Conservation (phyloP, 2,113 vertebrate genomes). For the Brienomyrus brachyistius region DNA sequence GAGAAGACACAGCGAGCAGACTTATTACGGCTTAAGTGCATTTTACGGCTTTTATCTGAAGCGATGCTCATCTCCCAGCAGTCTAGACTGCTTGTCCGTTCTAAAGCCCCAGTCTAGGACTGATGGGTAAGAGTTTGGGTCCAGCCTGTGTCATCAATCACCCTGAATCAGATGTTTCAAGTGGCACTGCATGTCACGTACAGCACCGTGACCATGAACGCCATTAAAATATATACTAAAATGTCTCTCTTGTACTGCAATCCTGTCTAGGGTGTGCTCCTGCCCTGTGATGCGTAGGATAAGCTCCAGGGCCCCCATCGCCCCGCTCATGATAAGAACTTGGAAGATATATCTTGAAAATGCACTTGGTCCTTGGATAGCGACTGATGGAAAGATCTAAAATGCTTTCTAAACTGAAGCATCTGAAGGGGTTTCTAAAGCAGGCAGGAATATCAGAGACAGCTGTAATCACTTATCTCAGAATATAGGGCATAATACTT, state of each 20-base stretch:
- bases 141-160: slow-evolving; percentile 27
- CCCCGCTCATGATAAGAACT: background rate
- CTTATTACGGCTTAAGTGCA: slow-evolving; percentile 58
- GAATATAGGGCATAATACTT: background rate
- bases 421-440: background rate
- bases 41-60: slow-evolving; percentile 47
- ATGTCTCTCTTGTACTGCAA: background rate
- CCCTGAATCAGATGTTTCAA: slow-evolving; percentile 21
- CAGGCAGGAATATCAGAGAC: background rate
- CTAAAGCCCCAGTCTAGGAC: slow-evolving; percentile 18
- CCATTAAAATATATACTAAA: slow-evolving; percentile 13
- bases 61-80: slow-evolving; percentile 45
- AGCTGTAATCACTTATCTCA: background rate
- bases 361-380: background rate
- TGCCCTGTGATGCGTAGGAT: background rate
- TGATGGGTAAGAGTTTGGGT: slow-evolving; percentile 27
- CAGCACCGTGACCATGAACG: background rate
- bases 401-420: background rate
- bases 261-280: background rate
- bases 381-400: background rate
- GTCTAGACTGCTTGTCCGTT: slow-evolving; percentile 27
- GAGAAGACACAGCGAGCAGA: slow-evolving; percentile 50
- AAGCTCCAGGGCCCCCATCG: slow-evolving; percentile 4
- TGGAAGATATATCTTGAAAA: background rate
- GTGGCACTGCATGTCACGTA: background rate